phyloP scores from a whole-genome alignment of 2,797 vertebrate genomes.

The Poecilia velifera region DNA sequence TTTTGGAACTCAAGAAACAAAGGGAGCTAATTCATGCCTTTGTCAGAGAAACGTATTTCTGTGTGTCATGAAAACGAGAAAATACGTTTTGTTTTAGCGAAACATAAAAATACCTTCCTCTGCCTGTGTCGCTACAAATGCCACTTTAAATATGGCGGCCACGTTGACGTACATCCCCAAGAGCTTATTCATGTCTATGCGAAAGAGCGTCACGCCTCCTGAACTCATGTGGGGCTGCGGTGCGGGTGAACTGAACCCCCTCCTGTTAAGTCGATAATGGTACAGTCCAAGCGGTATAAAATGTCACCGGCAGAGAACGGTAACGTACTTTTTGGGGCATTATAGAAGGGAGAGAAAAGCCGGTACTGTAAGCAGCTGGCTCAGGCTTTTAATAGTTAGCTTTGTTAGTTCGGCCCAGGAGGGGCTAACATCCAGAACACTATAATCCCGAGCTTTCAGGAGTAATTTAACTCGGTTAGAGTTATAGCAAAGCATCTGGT shows the following conservation, averaged over 20 bases:
- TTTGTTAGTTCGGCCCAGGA: slow-evolving; percentile 27
- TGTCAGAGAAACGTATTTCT: neutral
- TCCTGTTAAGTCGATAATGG: slow-evolving; percentile 37
- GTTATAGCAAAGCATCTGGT: slow-evolving; percentile 49
- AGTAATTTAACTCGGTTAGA: slow-evolving; percentile 33
- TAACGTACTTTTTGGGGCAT: slow-evolving; percentile 68
- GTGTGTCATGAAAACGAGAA: neutral
- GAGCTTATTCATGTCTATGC: neutral
- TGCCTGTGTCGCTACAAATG: neutral
- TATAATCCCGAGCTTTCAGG: slow-evolving; percentile 18
- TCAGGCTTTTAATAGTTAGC: slow-evolving; percentile 31
- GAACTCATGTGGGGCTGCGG: neutral
- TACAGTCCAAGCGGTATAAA: slow-evolving; percentile 58
- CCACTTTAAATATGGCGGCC: neutral
- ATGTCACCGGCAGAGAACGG: slow-evolving; percentile 8
- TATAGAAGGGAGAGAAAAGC: slow-evolving; percentile 19
- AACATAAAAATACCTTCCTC: neutral
- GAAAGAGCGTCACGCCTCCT: neutral
- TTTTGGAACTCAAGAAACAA: neutral
- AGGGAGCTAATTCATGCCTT: neutral
- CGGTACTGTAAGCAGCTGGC: slow-evolving; percentile 7
- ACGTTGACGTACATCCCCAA: neutral
- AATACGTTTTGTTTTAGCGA: neutral
- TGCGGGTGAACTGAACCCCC: slow-evolving; percentile 10
- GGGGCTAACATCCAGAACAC: slow-evolving; percentile 16